Evolutionary conservation across 2,888 invertebrate genomes (phyloP), one percentile per base, ranked within the genome.

Genomic region (Elysia crispata): DNA sequence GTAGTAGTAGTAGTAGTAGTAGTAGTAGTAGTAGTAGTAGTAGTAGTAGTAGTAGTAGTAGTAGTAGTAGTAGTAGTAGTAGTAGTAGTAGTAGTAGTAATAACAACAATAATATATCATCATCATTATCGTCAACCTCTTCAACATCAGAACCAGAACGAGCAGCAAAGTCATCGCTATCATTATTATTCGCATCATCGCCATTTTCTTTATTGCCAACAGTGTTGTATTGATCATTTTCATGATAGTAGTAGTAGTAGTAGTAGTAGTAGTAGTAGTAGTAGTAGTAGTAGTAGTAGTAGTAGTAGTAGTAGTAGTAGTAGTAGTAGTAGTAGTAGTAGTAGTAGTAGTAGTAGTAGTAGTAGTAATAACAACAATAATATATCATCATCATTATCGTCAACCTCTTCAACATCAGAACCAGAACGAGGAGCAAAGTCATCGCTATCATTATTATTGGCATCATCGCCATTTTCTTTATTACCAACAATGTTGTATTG

Each of bases 211-310:
- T n/a, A n/a, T n/a, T n/a, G n/a, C n/a, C n/a, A n/a, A n/a, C n/a
- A n/a, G n/a, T n/a, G n/a, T n/a, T n/a, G n/a, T n/a, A n/a, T n/a
- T n/a, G n/a, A n/a, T n/a, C n/a, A n/a, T n/a, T n/a, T n/a, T n/a
- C n/a, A n/a, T n/a, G n/a, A n/a, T n/a, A n/a, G 69, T 69, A 28
- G 70, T 70, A 33, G 70, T 70, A 70, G 70, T 70, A 70, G 70
- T 70, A 70, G 70, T 70, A 70, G 70, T 70, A 70, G 70, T 70
- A 70, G 70, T 70, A 70, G 70, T 70, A 70, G 70, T 70, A 70
- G 70, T 70, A 70, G 70, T 25, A 30, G 20, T 31, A 70, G 70
- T 70, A 31, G 33, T 70, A 70, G 70, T 70, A 31, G 70, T 70
- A 70, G 70, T 70, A 70, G 70, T 70, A 70, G 70, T 70, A 70